Percentiles rank a stretch among this genome's conserved stretches.
Evolutionary conservation across 2,113 vertebrate species (phyloP).

Genomic region (Hypocryptadius cinnamomeus): DNA sequence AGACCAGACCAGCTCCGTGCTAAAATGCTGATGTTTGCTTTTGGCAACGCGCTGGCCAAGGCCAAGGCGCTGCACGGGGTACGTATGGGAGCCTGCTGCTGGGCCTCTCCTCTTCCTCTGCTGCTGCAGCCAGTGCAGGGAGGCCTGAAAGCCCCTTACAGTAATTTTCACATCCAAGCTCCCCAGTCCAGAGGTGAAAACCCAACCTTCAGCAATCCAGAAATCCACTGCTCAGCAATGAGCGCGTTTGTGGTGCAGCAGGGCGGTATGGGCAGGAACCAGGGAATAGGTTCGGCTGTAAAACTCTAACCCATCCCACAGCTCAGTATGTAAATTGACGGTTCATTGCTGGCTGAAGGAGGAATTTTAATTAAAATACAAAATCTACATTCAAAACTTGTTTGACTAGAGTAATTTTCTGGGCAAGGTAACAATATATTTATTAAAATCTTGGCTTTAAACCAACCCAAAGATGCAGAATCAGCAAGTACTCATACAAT

Average conservation of each 20-base stretch:
- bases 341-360: slow-evolving; percentile 13
- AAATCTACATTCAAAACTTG: slow-evolving; percentile 57
- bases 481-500: slow-evolving; percentile 6
- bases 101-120: neutral
- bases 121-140: neutral
- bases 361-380: slow-evolving; percentile 52
- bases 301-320: neutral
- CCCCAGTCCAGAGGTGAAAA: neutral
- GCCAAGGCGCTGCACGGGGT: slow-evolving; percentile 78
- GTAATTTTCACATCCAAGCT: neutral
- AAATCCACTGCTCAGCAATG: neutral
- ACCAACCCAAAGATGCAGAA: slow-evolving; percentile 17
- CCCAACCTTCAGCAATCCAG: neutral
- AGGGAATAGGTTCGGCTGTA: neutral
- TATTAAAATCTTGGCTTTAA: slow-evolving; percentile 41
- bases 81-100: slow-evolving; percentile 1
- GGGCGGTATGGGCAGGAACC: neutral
- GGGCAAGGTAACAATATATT: slow-evolving; percentile 57
- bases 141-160: neutral
- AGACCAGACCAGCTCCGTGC: slow-evolving; percentile 77
- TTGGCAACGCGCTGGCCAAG: slow-evolving; percentile 80
- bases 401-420: slow-evolving; percentile 60
- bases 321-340: slow-evolving; percentile 27
- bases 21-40: slow-evolving; percentile 86
- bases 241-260: neutral